phyloP scores from a whole-genome alignment of 35 echinoderm and acorn worm species.

The Amphiura filiformis region DNA sequence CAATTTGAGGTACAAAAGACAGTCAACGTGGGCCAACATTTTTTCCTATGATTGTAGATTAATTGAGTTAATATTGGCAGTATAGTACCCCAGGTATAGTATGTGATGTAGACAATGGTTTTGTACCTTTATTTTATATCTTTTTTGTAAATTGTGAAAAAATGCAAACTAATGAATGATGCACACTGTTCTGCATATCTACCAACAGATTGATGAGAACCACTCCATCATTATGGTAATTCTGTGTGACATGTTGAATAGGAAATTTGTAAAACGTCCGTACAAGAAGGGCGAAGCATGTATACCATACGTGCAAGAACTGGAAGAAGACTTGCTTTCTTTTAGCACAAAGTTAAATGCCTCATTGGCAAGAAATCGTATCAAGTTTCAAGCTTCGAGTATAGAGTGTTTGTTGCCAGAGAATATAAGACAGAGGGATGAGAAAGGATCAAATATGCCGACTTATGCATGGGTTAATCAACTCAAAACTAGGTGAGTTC shows the following conservation, averaged over 20 bases:
- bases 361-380: constrained; percentile 83
- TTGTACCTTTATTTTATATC: too few relatives aligned
- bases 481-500: constrained; percentile 70
- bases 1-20: too few relatives aligned
- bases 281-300: constrained; percentile 33
- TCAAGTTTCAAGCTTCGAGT: constrained; percentile 84
- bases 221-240: constrained; percentile 91
- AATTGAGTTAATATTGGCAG: too few relatives aligned
- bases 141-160: too few relatives aligned
- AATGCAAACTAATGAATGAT: too few relatives aligned
- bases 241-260: constrained; percentile 79
- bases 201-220: constrained; percentile 79
- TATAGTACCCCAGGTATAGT: too few relatives aligned
- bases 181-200: too few relatives aligned
- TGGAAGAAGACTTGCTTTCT: constrained; percentile 70
- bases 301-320: constrained; percentile 87
- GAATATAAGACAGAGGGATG: constrained; percentile 73
- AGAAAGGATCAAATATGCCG: constrained; percentile 50
- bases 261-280: constrained; percentile 55
- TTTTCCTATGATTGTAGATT: too few relatives aligned
- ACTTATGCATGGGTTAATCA: constrained; percentile 96
- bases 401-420: constrained; percentile 83
- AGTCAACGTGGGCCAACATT: too few relatives aligned
- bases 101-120: too few relatives aligned
- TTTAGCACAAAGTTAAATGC: constrained; percentile 86